phyloP scores from a whole-genome alignment of 1,140 invertebrate genomes.

The Trachelipus rathkii region DNA sequence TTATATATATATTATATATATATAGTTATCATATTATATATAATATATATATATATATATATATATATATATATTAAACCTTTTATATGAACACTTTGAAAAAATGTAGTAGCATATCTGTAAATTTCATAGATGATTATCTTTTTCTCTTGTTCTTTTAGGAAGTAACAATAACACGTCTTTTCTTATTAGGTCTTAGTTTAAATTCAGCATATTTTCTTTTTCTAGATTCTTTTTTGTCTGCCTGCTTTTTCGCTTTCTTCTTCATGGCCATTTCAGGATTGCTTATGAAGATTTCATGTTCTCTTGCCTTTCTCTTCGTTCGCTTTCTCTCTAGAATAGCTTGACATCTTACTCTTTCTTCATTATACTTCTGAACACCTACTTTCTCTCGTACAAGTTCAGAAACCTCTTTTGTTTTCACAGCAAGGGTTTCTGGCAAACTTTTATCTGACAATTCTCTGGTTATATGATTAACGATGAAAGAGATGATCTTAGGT shows the following conservation, averaged over 20 bases:
- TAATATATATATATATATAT: no score
- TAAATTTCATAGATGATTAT: no score
- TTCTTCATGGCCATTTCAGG: constrained; percentile 12
- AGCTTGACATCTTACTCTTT: neutral
- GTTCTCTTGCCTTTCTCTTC: constrained; percentile 14
- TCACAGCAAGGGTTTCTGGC: constrained; percentile 17
- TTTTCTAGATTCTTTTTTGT: neutral
- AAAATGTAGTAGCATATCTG: no score
- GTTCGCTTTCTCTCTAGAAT: constrained; percentile 1
- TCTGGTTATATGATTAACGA: constrained; percentile 36
- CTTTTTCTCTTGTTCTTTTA: no score
- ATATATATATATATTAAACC: no score
- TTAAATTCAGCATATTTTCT: neutral
- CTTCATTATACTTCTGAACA: constrained; percentile 34
- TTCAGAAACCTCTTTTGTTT: constrained; percentile 32
- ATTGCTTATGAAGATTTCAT: constrained; percentile 24
- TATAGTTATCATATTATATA: no score
- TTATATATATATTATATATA: no score
- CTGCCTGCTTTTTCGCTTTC: neutral
- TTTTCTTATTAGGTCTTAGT: neutral
- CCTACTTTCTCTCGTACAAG: constrained; percentile 38
- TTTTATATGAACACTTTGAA: no score
- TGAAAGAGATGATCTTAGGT: constrained; percentile 26
- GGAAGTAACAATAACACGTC: neutral
- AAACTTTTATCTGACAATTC: constrained; percentile 35